phyloP scores from a whole-genome alignment of 2,888 invertebrate species.

The Eristalis arbustorum region DNA sequence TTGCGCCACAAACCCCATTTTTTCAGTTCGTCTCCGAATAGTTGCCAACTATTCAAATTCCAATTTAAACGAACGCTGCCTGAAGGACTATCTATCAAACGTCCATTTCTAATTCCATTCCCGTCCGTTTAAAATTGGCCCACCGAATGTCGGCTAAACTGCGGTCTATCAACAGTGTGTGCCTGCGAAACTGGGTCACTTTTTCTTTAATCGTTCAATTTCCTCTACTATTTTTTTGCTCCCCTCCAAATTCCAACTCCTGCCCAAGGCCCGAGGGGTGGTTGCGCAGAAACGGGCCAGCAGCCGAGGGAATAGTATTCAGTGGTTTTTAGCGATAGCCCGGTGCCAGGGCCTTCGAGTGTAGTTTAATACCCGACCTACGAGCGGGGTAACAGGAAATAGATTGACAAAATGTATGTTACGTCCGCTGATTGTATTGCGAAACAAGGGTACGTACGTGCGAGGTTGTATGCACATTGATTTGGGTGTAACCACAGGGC shows the following conservation, averaged over 20 bases:
- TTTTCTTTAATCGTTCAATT: constrained; percentile 31
- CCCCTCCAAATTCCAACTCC: neutral
- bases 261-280: neutral
- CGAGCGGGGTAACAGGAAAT: constrained; percentile 33
- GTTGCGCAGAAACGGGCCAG: neutral
- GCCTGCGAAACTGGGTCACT: constrained; percentile 26
- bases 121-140: neutral
- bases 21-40: neutral
- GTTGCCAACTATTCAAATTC: neutral
- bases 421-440: neutral
- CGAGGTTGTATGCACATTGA: neutral
- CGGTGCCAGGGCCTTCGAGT: constrained; percentile 4
- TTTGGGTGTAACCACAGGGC: constrained; percentile 1
- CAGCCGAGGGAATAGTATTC: neutral
- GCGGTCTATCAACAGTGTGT: constrained; percentile 22
- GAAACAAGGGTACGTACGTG: neutral
- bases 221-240: constrained; percentile 24
- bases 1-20: neutral
- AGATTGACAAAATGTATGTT: constrained; percentile 35
- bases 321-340: constrained; percentile 37
- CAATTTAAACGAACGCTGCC: constrained; percentile 1
- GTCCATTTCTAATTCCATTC: constrained; percentile 34
- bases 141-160: constrained; percentile 1
- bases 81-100: constrained; percentile 23
- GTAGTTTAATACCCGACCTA: constrained; percentile 38